Conservation (phyloP, 1,140 invertebrate genomes). For the Archivesica marissinica region DNA sequence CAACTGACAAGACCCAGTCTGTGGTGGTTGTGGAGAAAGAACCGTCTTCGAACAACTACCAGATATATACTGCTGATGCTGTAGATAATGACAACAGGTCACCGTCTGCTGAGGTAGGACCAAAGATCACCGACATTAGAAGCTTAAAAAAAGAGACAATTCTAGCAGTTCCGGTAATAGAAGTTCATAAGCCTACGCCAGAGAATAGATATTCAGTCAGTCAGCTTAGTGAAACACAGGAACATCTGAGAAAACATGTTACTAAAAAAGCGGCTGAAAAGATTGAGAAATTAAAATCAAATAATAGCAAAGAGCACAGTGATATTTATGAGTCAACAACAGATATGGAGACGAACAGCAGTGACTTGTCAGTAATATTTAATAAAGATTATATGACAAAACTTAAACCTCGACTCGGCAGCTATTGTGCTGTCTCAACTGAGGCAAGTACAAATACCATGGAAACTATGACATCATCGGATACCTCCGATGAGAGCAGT, state of each 20-base stretch:
- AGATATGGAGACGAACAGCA: neutral
- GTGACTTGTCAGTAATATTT: neutral
- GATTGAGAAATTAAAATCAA: neutral
- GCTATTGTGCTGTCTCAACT: neutral
- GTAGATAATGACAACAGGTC: neutral
- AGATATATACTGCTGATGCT: neutral
- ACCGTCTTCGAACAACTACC: neutral
- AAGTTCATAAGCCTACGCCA: neutral
- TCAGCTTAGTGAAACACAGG: neutral
- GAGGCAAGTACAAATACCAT: neutral
- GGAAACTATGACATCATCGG: neutral
- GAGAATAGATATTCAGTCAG: neutral
- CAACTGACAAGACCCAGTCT: neutral
- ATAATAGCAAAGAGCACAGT: neutral
- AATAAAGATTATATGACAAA: neutral
- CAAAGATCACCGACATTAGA: neutral
- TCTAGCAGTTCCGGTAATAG: neutral
- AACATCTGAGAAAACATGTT: slow-evolving; percentile 10
- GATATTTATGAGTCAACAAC: neutral
- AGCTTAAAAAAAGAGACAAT: neutral
- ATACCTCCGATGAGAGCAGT: neutral
- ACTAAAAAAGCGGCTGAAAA: neutral
- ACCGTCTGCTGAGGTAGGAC: neutral
- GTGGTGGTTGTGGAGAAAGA: neutral
- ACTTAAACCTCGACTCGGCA: neutral